Percentiles rank a stretch among this genome's conserved stretches.
Evolutionary conservation across 2,797 vertebrate genomes (phyloP).

Genomic region (Mallotus villosus): DNA sequence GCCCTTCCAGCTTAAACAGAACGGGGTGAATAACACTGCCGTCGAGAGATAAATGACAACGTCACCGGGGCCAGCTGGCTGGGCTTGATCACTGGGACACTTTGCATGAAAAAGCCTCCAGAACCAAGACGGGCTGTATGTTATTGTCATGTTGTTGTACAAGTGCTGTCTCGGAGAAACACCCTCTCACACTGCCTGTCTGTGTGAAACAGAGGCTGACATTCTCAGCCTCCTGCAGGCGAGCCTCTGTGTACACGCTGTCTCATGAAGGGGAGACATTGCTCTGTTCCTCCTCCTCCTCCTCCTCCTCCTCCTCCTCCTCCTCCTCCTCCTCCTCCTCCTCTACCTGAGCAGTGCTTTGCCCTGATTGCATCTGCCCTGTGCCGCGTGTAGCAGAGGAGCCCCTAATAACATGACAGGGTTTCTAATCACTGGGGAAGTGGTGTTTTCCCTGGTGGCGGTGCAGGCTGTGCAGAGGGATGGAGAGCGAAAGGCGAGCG

Average conservation of each 20-base stretch:
- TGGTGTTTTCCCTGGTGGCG: conserved; percentile 28
- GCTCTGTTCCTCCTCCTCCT: background rate
- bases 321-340: conserved; percentile 4
- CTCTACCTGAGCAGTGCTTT: conserved; percentile 41
- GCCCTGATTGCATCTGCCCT: conserved; percentile 49
- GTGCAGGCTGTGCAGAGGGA: conserved; percentile 59
- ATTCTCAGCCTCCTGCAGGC: conserved; percentile 12
- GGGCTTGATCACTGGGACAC: conserved; percentile 35
- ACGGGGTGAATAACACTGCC: conserved; percentile 52
- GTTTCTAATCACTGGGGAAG: conserved; percentile 59
- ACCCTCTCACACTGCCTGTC: conserved; percentile 21
- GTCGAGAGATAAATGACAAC: conserved; percentile 61
- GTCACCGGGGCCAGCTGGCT: conserved; percentile 38
- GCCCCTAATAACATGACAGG: conserved; percentile 49
- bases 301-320: background rate
- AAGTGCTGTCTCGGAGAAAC: conserved; percentile 10
- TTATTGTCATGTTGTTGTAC: conserved; percentile 46
- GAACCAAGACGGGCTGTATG: conserved; percentile 37
- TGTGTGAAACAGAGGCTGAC: conserved; percentile 25
- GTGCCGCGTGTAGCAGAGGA: conserved; percentile 16
- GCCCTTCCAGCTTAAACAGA: conserved; percentile 47
- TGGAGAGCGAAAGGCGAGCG: conserved; percentile 44
- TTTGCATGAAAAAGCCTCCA: conserved; percentile 51
- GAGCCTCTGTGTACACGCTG: conserved; percentile 16
- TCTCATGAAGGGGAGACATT: conserved; percentile 32